Conservation (phyloP, 2,888 invertebrate genomes). For the Dascillus cervinus region DNA sequence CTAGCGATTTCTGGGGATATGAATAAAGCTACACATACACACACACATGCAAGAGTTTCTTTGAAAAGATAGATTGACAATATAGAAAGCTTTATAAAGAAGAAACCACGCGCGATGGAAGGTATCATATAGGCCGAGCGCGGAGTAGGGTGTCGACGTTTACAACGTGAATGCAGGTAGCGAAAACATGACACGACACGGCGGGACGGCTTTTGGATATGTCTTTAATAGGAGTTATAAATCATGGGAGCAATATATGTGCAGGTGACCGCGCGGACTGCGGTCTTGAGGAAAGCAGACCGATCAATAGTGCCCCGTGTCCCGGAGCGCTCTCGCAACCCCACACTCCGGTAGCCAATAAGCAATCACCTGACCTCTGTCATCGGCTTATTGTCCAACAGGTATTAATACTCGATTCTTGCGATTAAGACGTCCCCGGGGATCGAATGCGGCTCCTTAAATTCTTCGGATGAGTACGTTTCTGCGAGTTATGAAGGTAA, state of each 20-base stretch:
- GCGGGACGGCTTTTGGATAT: constrained; percentile 22
- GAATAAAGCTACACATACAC: too few species aligned
- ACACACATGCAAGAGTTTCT: too few species aligned
- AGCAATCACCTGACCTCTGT: constrained; percentile 31
- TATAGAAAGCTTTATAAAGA: constrained; percentile 13
- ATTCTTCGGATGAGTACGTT: too few species aligned
- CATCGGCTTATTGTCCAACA: constrained; percentile 32
- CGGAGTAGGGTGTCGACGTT: constrained; percentile 9
- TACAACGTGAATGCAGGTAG: constrained; percentile 8
- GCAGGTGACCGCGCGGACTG: constrained; percentile 30
- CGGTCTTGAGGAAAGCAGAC: constrained; percentile 23
- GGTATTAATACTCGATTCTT: constrained; percentile 32
- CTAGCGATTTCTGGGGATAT: too few species aligned
- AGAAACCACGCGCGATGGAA: constrained; percentile 13
- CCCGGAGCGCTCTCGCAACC: constrained; percentile 18
- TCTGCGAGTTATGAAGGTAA: too few species aligned
- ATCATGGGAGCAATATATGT: constrained; percentile 30
- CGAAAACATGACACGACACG: constrained; percentile 12
- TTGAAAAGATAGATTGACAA: constrained; percentile 16
- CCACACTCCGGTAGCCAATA: constrained; percentile 23
- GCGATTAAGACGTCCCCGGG: too few species aligned
- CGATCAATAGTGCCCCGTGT: constrained; percentile 27
- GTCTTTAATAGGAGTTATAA: constrained; percentile 31
- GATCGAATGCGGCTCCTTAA: too few species aligned
- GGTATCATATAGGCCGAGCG: constrained; percentile 11